Evolutionary conservation across 2,888 invertebrate species (phyloP).

Genomic region (Drosophila fungiperda): DNA sequence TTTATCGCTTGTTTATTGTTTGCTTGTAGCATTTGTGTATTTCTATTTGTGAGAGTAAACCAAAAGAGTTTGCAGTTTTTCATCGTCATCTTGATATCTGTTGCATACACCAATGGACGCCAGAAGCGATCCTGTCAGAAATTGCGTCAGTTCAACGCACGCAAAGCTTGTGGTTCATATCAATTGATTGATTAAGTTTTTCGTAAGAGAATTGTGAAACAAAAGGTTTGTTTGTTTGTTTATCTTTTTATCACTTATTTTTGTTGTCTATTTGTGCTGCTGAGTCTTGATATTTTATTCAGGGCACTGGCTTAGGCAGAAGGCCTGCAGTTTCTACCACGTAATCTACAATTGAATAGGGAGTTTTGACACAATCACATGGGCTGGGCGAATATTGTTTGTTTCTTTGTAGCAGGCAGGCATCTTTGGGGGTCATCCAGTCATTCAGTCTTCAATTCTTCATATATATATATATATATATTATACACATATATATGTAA

Average conservation of each 20-base stretch:
- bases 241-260: conserved; percentile 83
- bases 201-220: conserved; percentile 76
- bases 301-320: conserved; percentile 6
- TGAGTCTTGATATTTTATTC: conserved; percentile 20
- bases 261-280: conserved; percentile 52
- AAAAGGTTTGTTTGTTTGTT: conserved; percentile 54
- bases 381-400: conserved; percentile 44
- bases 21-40: conserved; percentile 51
- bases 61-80: conserved; percentile 71
- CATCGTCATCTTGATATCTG: conserved; percentile 9
- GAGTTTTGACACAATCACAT: conserved; percentile 34
- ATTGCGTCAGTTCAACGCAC: conserved; percentile 74
- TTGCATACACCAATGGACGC: conserved; percentile 19
- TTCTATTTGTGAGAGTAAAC: conserved; percentile 69
- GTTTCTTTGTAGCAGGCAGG: conserved; percentile 56
- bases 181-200: conserved; percentile 65
- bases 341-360: conserved; percentile 7
- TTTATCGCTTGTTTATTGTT: conserved; percentile 72
- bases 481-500: conserved; percentile 1
- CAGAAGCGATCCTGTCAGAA: conserved; percentile 44
- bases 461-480: conserved; percentile 1
- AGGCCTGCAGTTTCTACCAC: conserved; percentile 19
- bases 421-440: conserved; percentile 45
- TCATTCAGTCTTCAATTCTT: conserved; percentile 37
- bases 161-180: conserved; percentile 72